Percentiles rank a stretch among this genome's conserved stretches.
These are phyloP conservation scores for Orthosia incerta DNA, from an alignment of 2,888 invertebrate genomes.

Conservation along the genomic window DNA sequence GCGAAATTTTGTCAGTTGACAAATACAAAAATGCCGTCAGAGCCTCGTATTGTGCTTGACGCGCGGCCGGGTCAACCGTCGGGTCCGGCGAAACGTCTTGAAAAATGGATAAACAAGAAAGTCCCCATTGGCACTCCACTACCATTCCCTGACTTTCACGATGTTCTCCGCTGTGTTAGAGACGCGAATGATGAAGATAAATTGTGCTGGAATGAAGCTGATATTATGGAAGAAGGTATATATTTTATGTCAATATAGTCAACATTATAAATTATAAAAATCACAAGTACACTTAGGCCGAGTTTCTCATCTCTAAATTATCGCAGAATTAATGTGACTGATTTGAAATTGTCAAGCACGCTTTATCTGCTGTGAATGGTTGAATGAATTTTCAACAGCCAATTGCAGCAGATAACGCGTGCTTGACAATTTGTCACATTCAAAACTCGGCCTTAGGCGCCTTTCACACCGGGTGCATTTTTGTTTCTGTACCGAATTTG, in stretches of 20 bases:
- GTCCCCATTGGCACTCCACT: constrained; percentile 84
- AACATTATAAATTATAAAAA: background rate
- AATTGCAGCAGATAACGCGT: too few relatives aligned
- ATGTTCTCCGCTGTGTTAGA: constrained; percentile 85
- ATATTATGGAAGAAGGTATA: constrained; percentile 87
- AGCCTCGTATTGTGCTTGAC: constrained; percentile 82
- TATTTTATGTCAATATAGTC: background rate
- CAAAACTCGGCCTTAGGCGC: too few relatives aligned
- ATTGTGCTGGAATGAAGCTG: constrained; percentile 84
- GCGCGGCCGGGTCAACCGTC: constrained; percentile 79
- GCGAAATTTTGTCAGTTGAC: constrained; percentile 93
- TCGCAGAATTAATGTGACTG: too few relatives aligned
- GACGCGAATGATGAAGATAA: constrained; percentile 84
- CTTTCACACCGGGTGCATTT: too few relatives aligned
- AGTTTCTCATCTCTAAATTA: too few relatives aligned
- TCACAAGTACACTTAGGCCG: background rate
- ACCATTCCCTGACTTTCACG: constrained; percentile 91
- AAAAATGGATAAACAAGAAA: constrained; percentile 86
- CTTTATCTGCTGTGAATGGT: too few relatives aligned
- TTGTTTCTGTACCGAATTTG: too few relatives aligned
- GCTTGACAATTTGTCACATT: too few relatives aligned
- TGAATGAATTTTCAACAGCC: too few relatives aligned
- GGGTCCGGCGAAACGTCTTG: constrained; percentile 84
- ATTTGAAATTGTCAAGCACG: too few relatives aligned
- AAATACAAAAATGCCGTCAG: constrained; percentile 88